Base-by-base conservation (phyloP, 2,797 vertebrate genomes). In the Platalea minor region DNA sequence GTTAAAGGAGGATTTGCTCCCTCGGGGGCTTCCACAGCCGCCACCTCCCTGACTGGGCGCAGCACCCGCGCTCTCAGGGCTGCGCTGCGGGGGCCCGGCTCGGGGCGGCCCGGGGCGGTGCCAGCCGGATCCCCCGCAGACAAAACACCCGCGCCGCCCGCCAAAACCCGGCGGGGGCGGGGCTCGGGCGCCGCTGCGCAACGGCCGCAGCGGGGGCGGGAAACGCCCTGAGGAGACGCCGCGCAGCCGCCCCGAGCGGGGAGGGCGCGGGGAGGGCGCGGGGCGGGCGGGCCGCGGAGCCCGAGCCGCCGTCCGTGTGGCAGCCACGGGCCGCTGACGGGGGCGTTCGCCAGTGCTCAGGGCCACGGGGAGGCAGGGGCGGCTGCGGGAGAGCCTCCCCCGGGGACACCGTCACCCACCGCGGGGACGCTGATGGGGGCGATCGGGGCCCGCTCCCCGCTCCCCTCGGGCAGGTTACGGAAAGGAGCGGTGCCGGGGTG, bases 1-100 rank as follows among this genome's bases (percentile, higher is more conserved):
- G 8, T 8, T 41, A 9, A 14, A 25, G 19, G 4, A 3, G 5
- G 0, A 21, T 7, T 16, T 13, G 13, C 7, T 14, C 24, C 5
- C 5, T 7, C 19, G 18, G 20, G 37, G 33, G 7, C 61, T 8
- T 8, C 37, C 50, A 2, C 20, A 21, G 51, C 45, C 12, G 8
- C 18, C 13, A 16, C 4, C 54, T 24, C n/a, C 57, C 2, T 7
- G 5, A 17, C 17, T 14, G 18, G 11, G 8, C 4, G 48, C 37
- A 17, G 75, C 46, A 41, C 23, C 35, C 46, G 7, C 14, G 15
- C 43, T 3, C 23, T 5, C 23, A 13, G 53, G 11, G 17, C 11
- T 4, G 12, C 18, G 53, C 11, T 31, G 29, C 29, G 17, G 33
- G 14, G 13, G 13, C 11, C 73, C n/a, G n/a, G 41, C 11, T 33